These are phyloP conservation scores for Plestiodon gilberti DNA, from an alignment of 2,113 vertebrate genomes.

Conservation along the genomic window DNA sequence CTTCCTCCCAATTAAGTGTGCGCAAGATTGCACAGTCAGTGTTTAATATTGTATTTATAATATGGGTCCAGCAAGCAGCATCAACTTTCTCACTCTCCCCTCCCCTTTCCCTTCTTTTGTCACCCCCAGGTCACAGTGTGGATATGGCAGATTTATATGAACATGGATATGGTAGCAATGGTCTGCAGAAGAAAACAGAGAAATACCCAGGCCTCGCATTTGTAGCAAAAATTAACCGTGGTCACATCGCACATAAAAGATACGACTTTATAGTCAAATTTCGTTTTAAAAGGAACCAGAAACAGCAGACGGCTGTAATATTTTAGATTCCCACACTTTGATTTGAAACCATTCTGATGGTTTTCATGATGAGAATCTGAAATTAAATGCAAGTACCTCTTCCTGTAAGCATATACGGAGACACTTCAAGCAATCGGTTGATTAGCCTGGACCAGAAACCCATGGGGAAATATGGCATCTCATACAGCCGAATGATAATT, in stretches of 20 bases:
- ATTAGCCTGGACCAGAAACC: slow-evolving; percentile 97
- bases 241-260: not conserved
- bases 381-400: slow-evolving; percentile 79
- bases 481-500: slow-evolving; percentile 91
- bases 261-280: not conserved
- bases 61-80: no score
- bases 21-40: no score
- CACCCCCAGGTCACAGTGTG: not conserved
- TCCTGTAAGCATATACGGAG: slow-evolving; percentile 86
- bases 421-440: slow-evolving; percentile 91
- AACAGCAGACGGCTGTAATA: not conserved
- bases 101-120: no score
- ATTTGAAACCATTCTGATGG: not conserved
- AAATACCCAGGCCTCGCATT: not conserved
- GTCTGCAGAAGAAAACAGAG: not conserved
- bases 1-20: no score
- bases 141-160: not conserved
- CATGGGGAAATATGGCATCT: slow-evolving; percentile 98
- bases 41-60: no score
- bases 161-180: not conserved
- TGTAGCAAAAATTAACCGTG: not conserved
- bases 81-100: no score
- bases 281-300: not conserved
- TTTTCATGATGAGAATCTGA: not conserved
- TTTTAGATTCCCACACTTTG: not conserved